phyloP scores from a whole-genome alignment of 2,888 invertebrate species.

The Polyploca ridens region DNA sequence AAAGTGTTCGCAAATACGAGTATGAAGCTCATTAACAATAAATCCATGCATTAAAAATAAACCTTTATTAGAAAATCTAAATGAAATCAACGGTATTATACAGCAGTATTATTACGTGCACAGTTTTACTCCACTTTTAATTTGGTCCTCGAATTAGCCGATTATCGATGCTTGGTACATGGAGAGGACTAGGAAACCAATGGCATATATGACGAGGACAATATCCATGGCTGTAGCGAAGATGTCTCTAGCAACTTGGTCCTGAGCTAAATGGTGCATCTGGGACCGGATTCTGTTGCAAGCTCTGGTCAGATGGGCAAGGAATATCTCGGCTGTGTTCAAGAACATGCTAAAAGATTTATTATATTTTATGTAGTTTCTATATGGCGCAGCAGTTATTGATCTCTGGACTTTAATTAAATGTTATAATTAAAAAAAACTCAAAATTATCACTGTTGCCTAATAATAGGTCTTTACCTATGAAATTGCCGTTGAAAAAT shows the following conservation, averaged over 20 bases:
- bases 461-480: too few species aligned
- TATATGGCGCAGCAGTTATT: too few species aligned
- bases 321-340: constrained; percentile 43
- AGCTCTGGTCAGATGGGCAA: constrained; percentile 38
- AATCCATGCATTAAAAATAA: not conserved
- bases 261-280: constrained; percentile 43
- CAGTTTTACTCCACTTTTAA: not conserved
- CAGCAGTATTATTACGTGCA: not conserved
- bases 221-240: constrained; percentile 65
- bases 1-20: too few species aligned
- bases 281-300: constrained; percentile 37
- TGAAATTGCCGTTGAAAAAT: too few species aligned
- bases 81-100: not conserved
- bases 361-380: not conserved
- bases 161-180: constrained; percentile 59
- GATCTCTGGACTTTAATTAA: too few species aligned
- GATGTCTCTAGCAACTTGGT: constrained; percentile 53
- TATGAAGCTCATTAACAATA: not conserved
- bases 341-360: constrained; percentile 48
- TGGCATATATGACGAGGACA: constrained; percentile 62
- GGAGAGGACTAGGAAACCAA: constrained; percentile 67
- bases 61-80: not conserved
- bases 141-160: constrained; percentile 16
- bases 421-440: too few species aligned
- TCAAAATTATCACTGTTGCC: too few species aligned